These are phyloP conservation scores for Cliona cf. orientalis DNA, from an alignment of 37 sponge, comb jelly and placozoan genomes.

Conservation along the genomic window DNA sequence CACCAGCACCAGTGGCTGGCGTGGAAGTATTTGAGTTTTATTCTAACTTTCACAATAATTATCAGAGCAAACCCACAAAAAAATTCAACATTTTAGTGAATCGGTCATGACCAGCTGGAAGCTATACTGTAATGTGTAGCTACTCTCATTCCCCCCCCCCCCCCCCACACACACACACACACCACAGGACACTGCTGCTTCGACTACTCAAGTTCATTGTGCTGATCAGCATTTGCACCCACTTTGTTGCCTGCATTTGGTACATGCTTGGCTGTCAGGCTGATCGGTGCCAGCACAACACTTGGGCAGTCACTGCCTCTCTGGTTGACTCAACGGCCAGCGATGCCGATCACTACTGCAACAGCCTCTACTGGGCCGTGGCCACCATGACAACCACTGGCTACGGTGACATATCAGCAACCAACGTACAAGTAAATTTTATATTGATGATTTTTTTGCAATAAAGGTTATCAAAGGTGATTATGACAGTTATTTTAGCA, in stretches of 20 bases:
- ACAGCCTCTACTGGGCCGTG: slow-evolving; percentile 79
- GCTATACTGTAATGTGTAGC: no score
- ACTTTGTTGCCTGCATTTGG: slow-evolving; percentile 79
- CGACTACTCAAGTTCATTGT: slow-evolving; percentile 73
- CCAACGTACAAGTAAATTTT: slow-evolving; percentile 28
- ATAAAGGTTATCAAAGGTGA: no score
- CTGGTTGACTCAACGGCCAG: neutral
- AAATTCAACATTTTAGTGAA: neutral
- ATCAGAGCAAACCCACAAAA: neutral
- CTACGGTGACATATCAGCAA: slow-evolving; percentile 45
- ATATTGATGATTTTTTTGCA: no score
- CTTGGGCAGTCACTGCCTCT: slow-evolving; percentile 56
- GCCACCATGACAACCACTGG: slow-evolving; percentile 87
- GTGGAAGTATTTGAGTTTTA: neutral
- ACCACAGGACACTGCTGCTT: slow-evolving; percentile 61
- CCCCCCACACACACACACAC: no score
- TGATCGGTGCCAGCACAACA: slow-evolving; percentile 35
- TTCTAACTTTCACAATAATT: neutral
- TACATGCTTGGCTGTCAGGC: slow-evolving; percentile 72
- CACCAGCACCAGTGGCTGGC: no score
- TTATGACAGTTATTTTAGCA: no score
- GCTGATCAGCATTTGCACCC: slow-evolving; percentile 61
- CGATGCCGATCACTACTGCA: slow-evolving; percentile 59
- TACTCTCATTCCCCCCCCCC: no score
- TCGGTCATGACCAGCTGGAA: neutral